Percentiles rank a stretch among this genome's conserved stretches.
Evolutionary conservation across 2,113 vertebrate genomes (phyloP).

Genomic region (Pseudopipra pipra): DNA sequence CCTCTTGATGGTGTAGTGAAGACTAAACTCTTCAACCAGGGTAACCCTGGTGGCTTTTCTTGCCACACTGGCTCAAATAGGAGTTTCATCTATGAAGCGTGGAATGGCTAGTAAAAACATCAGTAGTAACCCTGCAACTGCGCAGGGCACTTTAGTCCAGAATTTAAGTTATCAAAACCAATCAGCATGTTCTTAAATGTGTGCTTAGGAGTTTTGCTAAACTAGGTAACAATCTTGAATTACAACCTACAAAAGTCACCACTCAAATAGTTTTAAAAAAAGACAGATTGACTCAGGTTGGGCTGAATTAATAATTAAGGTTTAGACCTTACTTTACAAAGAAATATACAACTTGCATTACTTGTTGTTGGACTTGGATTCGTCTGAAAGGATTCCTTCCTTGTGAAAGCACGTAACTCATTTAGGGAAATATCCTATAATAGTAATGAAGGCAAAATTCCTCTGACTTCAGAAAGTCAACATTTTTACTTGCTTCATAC

Average conservation of each 20-base stretch:
- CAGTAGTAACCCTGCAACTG: not conserved
- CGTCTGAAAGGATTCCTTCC: not conserved
- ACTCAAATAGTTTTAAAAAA: not conserved
- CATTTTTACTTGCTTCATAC: not conserved
- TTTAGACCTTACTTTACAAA: not conserved
- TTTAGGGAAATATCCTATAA: not conserved
- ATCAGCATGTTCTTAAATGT: not conserved
- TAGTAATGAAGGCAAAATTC: not conserved
- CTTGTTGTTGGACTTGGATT: not conserved
- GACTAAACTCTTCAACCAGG: not conserved
- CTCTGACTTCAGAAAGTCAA: not conserved
- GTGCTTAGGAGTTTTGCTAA: not conserved
- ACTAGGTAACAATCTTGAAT: not conserved
- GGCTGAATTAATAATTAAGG: not conserved
- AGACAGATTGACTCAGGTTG: not conserved
- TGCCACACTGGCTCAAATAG: not conserved
- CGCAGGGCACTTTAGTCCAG: not conserved
- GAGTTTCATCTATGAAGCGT: not conserved
- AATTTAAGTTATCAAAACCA: not conserved
- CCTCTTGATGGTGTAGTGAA: not conserved
- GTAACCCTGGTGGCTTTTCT: not conserved
- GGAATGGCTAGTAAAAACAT: not conserved
- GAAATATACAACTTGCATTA: not conserved
- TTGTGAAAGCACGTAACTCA: not conserved
- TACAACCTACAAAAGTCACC: not conserved